Evolutionary conservation across 2,113 vertebrate species (phyloP).

Genomic region (Isurus oxyrinchus): DNA sequence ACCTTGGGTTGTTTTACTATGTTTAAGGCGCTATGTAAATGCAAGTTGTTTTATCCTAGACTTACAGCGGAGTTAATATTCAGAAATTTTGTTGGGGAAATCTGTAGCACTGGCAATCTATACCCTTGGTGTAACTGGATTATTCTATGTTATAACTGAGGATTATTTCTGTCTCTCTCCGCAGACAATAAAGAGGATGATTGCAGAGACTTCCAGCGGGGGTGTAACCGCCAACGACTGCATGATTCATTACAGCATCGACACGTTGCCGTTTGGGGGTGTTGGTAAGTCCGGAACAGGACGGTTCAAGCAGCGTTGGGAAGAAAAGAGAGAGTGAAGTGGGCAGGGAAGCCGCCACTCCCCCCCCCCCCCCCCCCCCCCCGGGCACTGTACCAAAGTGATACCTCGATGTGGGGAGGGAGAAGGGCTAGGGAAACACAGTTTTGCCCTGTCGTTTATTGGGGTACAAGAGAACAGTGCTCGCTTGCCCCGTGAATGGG

Average conservation of each 20-base stretch:
- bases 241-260: constrained; percentile 68
- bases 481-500: not conserved
- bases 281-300: constrained; percentile 65
- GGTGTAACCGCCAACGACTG: constrained; percentile 75
- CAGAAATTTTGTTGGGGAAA: not conserved
- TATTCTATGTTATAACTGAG: not conserved
- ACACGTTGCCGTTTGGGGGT: constrained; percentile 72
- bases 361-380: no score
- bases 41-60: not conserved
- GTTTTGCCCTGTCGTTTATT: not conserved
- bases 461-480: not conserved
- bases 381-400: not conserved
- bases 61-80: not conserved
- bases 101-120: not conserved
- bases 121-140: not conserved
- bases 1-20: not conserved
- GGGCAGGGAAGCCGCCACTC: not conserved
- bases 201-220: constrained; percentile 72
- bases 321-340: not conserved
- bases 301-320: not conserved
- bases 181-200: constrained; percentile 67
- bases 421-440: not conserved
- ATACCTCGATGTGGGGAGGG: not conserved
- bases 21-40: not conserved
- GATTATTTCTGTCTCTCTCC: not conserved